Base-by-base conservation (phyloP, 2,888 invertebrate genomes). In the Mimas tiliae region DNA sequence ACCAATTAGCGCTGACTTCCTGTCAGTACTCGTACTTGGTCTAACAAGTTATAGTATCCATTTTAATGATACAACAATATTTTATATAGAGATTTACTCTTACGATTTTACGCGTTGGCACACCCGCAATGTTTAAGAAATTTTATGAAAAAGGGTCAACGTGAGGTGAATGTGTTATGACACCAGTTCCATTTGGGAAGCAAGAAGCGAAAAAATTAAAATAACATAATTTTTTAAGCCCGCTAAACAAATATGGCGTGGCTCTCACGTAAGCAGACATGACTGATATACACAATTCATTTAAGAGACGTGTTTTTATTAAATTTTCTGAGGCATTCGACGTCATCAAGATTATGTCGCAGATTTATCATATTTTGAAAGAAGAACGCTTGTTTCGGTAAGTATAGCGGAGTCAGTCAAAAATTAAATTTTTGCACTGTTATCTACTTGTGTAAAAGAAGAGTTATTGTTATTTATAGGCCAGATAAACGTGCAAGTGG, bases 121-220 rank as follows among this genome's bases (percentile, higher is more conserved):
- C 74, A 79, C 77, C 77, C 77, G 76, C 81, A 83, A 79, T 84
- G 80, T 83, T 85, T 84, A 80, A 83, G 81, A 81, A 82, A 66
- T 80, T 86, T 87, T 87, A 87, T 86, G 84, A 84, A 88, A 87
- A 84, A 9, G 80, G 78, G 74, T 76, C 76, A 72, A 84, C 87
- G 86, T 85, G 87, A 82, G 78, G 69, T 67, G 85, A 89, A 87
- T 89, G 76, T 81, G 74, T 79, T 77, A 79, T 74, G 74, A 78
- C 78, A 71, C 70, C 67, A 72, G 67, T 64, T 69, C 66, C 68
- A 70, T 72, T 73, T 70, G 67, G 68, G 64, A 66, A 27, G 58
- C 50, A 33, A 63, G 72, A 65, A 67, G 67, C 66, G 70, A 68
- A 75, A 78, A 80, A 85, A 85, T 81, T 82, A 81, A 80, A 83